Evolutionary conservation across 2,888 invertebrate genomes (phyloP), one percentile per base, ranked within the genome.

Genomic region (Melanostoma scalare): DNA sequence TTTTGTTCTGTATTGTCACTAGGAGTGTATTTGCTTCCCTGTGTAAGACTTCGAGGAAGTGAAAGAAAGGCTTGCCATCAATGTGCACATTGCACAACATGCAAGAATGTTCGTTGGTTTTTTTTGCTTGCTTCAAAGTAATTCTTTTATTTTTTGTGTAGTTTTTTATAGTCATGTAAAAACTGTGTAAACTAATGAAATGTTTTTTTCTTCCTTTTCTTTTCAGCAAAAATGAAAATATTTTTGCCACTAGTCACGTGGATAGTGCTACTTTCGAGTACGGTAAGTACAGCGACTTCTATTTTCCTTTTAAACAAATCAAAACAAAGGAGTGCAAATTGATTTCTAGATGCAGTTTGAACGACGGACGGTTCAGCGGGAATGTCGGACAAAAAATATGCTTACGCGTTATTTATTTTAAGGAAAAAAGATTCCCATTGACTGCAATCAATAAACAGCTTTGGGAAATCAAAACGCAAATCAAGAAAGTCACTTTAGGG

Each of bases 221-320:
- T 96, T 96, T 85, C 94, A 96, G 96, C 95, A 93, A 96, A 95
- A 94, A 96, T 96, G 96, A 96, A 95, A 95, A 94, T 95, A 94
- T 95, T 96, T 94, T 95, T 96, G 94, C 96, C 96, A 94, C 95
- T 96, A 93, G 95, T 96, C 95, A 95, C 95, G 93, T 96, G 96
- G 96, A 95, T 96, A 94, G 94, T 96, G 93, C 94, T 95, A 93
- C 94, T 94, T 92, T 94, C 94, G 92, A 94, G 94, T 94, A 94
- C 95, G 93, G 96, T 96, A 92, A 96, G 96, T 95, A 60, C n/a
- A 50, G 9, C 6, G 10, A 40, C 2, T 40, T 52, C 33, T 35
- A 4, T 10, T 38, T 56, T 20, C n/a, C 20, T 46, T 35, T 3
- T 8, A 33, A 31, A 6, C 3, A 58, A 30, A 4, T 31, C 9